Conservation (phyloP, 2,888 invertebrate genomes). For the Esperia sulphurella region DNA sequence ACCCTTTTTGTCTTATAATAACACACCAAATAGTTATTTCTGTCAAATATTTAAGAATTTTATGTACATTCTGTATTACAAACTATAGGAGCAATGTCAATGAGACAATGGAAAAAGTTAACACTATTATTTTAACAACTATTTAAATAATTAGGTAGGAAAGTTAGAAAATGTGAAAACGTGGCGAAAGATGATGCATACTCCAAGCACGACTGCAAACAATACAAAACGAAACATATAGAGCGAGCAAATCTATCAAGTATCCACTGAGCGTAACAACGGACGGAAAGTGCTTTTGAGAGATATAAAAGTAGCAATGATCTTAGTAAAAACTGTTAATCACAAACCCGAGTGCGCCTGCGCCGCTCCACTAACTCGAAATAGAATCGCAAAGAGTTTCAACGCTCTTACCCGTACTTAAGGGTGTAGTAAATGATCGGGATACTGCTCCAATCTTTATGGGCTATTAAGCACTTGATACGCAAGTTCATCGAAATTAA, state of each 20-base stretch:
- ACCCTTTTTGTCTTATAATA: too few species aligned
- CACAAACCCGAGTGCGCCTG: conserved; percentile 42
- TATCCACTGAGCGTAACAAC: conserved; percentile 37
- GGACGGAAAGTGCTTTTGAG: conserved; percentile 39
- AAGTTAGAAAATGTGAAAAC: neutral
- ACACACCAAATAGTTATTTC: too few species aligned
- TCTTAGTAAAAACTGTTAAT: conserved; percentile 60
- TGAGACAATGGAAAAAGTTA: too few species aligned
- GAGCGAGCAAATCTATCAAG: conserved; percentile 24
- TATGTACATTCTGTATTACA: too few species aligned
- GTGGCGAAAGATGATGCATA: too few species aligned
- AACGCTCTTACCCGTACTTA: conserved; percentile 39
- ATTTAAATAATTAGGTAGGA: neutral
- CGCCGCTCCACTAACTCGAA: conserved; percentile 52
- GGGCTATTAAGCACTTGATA: conserved; percentile 49
- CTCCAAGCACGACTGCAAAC: too few species aligned
- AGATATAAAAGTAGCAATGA: conserved; percentile 40
- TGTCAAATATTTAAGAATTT: too few species aligned
- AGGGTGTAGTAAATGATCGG: conserved; percentile 50
- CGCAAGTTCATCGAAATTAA: conserved; percentile 33
- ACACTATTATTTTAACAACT: too few species aligned
- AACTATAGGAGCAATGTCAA: too few species aligned
- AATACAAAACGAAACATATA: conserved; percentile 27
- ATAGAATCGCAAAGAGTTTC: conserved; percentile 52
- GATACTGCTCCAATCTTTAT: conserved; percentile 46